These are phyloP conservation scores for Chironex yamaguchii DNA, from an alignment of 30 jellyfish, hydroid and myxozoan genomes.

Conservation along the genomic window DNA sequence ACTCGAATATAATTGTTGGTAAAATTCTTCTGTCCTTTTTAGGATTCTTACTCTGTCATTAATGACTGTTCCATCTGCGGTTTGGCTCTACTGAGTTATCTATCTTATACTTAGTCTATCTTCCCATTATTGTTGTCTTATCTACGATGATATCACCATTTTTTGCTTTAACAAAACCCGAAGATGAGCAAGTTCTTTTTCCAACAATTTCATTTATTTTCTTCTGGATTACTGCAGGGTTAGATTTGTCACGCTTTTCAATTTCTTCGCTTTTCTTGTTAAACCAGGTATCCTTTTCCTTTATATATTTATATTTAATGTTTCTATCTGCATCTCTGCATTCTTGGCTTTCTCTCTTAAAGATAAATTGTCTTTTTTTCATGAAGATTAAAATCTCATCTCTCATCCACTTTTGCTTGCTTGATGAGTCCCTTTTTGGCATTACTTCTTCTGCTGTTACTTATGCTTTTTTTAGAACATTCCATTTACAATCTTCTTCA, in stretches of 20 bases:
- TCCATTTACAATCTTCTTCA: not conserved
- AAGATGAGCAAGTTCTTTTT: not conserved
- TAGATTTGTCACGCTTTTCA: not conserved
- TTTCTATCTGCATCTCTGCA: conserved; percentile 9
- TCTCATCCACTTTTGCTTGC: conserved; percentile 45
- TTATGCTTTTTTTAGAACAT: conserved; percentile 5
- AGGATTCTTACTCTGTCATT: too few relatives aligned
- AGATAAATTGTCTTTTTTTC: conserved; percentile 4
- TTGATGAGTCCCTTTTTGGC: conserved; percentile 8
- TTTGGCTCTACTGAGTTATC: too few relatives aligned
- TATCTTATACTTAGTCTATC: not conserved
- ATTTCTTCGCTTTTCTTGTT: conserved; percentile 41
- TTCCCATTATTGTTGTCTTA: not conserved
- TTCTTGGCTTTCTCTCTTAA: conserved; percentile 17
- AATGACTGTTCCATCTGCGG: too few relatives aligned
- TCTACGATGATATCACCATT: not conserved
- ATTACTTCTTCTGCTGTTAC: conserved; percentile 15
- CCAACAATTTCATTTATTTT: not conserved
- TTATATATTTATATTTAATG: conserved; percentile 8
- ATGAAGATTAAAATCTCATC: conserved; percentile 10
- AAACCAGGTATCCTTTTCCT: conserved; percentile 27
- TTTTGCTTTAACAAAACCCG: not conserved
- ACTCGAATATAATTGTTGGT: too few relatives aligned
- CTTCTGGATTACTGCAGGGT: too few relatives aligned
- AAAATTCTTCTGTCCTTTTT: too few relatives aligned